phyloP scores from a whole-genome alignment of 2,888 invertebrate species.

The Globia sparganii region DNA sequence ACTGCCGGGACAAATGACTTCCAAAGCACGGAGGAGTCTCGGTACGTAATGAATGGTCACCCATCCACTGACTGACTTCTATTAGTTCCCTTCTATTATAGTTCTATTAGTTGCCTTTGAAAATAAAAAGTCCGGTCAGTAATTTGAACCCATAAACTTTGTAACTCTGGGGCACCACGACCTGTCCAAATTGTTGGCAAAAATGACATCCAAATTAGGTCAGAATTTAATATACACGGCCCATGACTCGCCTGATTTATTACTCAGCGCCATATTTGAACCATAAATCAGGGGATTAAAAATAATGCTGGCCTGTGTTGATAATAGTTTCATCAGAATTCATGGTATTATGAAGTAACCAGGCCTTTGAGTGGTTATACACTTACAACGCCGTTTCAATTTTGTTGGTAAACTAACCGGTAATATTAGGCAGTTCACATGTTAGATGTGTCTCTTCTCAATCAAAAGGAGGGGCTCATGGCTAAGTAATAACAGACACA shows the following conservation, averaged over 20 bases:
- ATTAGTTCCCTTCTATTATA: too few species aligned
- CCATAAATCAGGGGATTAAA: conserved; percentile 60
- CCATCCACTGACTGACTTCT: background rate
- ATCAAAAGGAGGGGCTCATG: background rate
- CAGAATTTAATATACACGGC: conserved; percentile 58
- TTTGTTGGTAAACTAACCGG: background rate
- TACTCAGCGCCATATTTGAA: conserved; percentile 41
- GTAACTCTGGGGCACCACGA: background rate
- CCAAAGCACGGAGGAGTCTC: background rate
- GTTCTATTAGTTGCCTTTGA: too few species aligned
- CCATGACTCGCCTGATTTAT: conserved; percentile 51
- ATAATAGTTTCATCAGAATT: conserved; percentile 32
- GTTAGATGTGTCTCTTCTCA: background rate
- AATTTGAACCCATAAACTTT: background rate
- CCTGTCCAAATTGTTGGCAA: background rate
- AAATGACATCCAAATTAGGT: conserved; percentile 46
- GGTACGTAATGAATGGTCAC: too few species aligned
- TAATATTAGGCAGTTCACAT: background rate
- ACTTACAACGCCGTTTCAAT: background rate
- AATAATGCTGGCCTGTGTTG: conserved; percentile 38
- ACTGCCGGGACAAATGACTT: background rate
- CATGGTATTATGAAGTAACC: conserved; percentile 14
- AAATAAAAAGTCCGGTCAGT: background rate
- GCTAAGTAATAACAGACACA: background rate
- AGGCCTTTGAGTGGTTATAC: background rate